phyloP scores from a whole-genome alignment of 53 echinoderm and acorn worm genomes.

The Holothuria scabra region DNA sequence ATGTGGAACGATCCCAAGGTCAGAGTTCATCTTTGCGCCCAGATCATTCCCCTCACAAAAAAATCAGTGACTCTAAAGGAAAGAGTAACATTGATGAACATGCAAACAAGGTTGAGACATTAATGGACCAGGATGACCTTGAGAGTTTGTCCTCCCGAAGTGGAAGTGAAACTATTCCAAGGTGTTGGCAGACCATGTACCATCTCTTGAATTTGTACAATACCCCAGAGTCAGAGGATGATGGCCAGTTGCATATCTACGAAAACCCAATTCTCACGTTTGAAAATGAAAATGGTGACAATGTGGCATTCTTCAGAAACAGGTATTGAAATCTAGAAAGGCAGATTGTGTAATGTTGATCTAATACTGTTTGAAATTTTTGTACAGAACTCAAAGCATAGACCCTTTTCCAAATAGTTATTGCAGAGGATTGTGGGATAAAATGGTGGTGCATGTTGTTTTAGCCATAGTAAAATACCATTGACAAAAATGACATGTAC shows the following conservation, averaged over 20 bases:
- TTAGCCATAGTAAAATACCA: no score
- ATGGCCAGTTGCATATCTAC: conserved; percentile 65
- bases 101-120: neutral
- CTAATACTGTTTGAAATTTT: no score
- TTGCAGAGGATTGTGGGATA: no score
- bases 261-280: conserved; percentile 80
- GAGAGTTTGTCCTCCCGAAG: conserved; percentile 19
- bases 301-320: conserved; percentile 8
- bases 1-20: neutral
- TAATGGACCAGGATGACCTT: neutral
- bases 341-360: no score
- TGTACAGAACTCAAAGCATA: no score
- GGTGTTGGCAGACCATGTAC: conserved; percentile 99
- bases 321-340: neutral
- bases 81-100: neutral
- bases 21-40: no score
- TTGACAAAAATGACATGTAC: no score
- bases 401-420: no score
- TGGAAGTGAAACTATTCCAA: conserved; percentile 84
- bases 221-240: neutral
- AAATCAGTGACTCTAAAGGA: neutral
- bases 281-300: conserved; percentile 19
- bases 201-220: conserved; percentile 94
- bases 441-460: no score
- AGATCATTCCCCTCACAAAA: no score